Conservation (phyloP, 2,797 vertebrate species). For the Saxicola maurus region DNA sequence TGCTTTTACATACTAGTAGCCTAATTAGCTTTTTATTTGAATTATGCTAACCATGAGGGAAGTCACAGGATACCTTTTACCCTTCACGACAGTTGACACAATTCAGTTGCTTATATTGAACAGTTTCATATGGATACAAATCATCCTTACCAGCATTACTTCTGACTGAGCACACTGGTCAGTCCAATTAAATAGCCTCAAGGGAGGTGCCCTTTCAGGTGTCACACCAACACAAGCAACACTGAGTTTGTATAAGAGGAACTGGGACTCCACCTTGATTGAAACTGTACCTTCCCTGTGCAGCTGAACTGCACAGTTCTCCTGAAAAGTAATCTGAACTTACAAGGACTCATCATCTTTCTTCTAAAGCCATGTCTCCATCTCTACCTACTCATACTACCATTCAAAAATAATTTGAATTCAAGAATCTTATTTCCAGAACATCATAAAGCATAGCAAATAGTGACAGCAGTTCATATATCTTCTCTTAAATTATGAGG, state of each 20-base stretch:
- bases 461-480: background rate
- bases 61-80: background rate
- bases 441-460: background rate
- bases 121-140: rapidly evolving
- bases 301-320: background rate
- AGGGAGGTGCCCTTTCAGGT: rapidly evolving
- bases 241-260: background rate
- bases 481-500: background rate
- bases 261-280: background rate
- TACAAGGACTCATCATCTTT: background rate
- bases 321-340: background rate
- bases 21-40: background rate
- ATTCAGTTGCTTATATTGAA: background rate
- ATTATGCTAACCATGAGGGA: background rate
- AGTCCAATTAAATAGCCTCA: background rate
- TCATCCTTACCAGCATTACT: background rate
- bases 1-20: background rate
- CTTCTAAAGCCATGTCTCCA: background rate
- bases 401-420: background rate
- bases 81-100: background rate
- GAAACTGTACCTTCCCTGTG: background rate
- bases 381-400: background rate
- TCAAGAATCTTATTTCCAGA: background rate
- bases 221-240: background rate
- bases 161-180: background rate